phyloP scores from a whole-genome alignment of 2,113 vertebrate genomes.

The Nestor notabilis region DNA sequence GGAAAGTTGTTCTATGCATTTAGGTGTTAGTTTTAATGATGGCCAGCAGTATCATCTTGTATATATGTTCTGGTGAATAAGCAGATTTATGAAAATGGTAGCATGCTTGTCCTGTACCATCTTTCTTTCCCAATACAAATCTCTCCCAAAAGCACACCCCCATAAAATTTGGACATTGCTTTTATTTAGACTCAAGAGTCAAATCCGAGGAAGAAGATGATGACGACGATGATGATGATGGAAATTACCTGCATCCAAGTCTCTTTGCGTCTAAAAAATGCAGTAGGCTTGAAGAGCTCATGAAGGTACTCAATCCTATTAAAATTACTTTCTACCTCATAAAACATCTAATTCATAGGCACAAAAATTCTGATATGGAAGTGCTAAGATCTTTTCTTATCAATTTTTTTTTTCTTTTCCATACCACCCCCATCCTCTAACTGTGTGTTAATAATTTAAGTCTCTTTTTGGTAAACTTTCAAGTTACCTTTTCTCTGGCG shows the following conservation, averaged over 20 bases:
- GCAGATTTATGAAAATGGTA: neutral
- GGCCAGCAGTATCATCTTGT: neutral
- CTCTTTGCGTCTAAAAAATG: conserved; percentile 92
- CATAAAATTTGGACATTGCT: neutral
- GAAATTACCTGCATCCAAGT: conserved; percentile 93
- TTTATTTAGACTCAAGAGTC: conserved; percentile 47
- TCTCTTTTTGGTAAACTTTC: neutral
- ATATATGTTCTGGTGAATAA: neutral
- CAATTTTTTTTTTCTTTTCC: neutral
- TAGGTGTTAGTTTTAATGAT: neutral
- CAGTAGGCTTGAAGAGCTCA: conserved; percentile 90
- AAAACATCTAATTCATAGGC: neutral
- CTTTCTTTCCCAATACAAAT: neutral
- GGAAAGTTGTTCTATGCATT: neutral
- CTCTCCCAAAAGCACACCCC: neutral
- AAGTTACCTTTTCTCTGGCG: neutral
- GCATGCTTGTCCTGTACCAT: neutral
- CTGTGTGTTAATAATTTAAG: neutral
- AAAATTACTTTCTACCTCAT: neutral
- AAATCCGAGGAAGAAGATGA: conserved; percentile 66
- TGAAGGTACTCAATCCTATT: conserved; percentile 76
- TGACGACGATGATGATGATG: conserved; percentile 84
- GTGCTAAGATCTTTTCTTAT: neutral
- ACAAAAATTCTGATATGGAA: neutral
- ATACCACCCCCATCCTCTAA: neutral